Percentiles rank a stretch among this genome's conserved stretches.
phyloP scores from a whole-genome alignment of 2,113 vertebrate species.

The Oryctolagus cuniculus region DNA sequence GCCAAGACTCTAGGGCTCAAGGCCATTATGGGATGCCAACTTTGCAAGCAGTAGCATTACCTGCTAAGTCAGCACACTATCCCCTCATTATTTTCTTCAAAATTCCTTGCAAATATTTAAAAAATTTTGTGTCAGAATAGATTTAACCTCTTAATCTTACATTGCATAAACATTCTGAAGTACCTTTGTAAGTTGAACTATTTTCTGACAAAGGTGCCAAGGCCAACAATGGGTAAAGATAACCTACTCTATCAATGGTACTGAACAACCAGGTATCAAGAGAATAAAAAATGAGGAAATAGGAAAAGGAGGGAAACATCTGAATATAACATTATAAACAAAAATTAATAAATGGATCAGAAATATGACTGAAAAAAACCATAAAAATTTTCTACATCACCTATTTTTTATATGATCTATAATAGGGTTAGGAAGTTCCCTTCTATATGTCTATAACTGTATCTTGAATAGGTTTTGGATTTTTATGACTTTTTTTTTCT shows the following conservation, averaged over 20 bases:
- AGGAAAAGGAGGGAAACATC: neutral
- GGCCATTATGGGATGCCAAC: too few species aligned
- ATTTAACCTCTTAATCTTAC: too few species aligned
- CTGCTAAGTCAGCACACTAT: too few species aligned
- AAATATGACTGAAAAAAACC: conserved; percentile 29
- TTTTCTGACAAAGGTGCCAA: neutral
- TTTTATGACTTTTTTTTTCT: neutral
- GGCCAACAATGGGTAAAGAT: neutral
- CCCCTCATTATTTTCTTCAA: too few species aligned
- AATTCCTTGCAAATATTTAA: too few species aligned
- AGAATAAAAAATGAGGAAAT: neutral
- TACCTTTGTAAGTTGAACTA: neutral
- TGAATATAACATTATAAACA: neutral
- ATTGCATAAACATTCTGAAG: too few species aligned
- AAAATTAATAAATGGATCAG: conserved; percentile 1
- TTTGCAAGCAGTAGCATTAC: too few species aligned
- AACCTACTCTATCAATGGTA: neutral
- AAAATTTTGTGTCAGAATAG: too few species aligned
- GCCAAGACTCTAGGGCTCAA: too few species aligned
- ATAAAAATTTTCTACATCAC: neutral
- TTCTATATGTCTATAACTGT: neutral
- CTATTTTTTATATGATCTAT: neutral
- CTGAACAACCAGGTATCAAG: neutral
- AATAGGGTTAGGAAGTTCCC: neutral
- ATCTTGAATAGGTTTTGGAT: neutral